phyloP scores from a whole-genome alignment of 2,888 invertebrate genomes.

The Notocelia uddmanniana region DNA sequence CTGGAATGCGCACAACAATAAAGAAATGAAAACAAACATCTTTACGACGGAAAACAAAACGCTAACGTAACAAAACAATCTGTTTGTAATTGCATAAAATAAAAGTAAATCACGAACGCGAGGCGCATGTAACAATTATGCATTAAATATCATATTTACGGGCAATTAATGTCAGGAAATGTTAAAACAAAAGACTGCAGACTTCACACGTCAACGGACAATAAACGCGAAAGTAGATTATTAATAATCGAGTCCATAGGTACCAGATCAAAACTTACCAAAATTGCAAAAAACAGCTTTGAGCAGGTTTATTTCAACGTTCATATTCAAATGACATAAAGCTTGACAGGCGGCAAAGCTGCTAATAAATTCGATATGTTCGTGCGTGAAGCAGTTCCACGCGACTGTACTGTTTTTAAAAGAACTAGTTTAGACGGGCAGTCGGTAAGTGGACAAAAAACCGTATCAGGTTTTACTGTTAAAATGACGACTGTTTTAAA shows the following conservation, averaged over 20 bases:
- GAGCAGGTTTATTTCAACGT: constrained; percentile 1
- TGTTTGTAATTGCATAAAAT: constrained; percentile 10
- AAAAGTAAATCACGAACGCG: constrained; percentile 26
- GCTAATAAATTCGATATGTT: constrained; percentile 23
- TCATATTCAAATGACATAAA: constrained; percentile 10
- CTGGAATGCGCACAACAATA: constrained; percentile 10
- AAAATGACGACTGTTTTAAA: constrained; percentile 38
- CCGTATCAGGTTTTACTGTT: constrained; percentile 44
- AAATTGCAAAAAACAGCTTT: constrained; percentile 6
- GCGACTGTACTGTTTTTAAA: constrained; percentile 51
- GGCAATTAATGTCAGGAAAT: constrained; percentile 35
- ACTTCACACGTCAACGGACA: constrained; percentile 29
- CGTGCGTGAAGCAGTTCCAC: constrained; percentile 48
- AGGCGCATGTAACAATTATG: constrained; percentile 16
- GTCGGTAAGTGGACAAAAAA: constrained; percentile 42
- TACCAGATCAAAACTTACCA: neutral
- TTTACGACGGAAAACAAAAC: constrained; percentile 18
- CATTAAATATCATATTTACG: constrained; percentile 30
- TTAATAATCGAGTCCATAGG: constrained; percentile 26
- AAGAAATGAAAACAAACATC: constrained; percentile 3
- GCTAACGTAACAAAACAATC: constrained; percentile 12
- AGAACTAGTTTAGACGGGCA: constrained; percentile 56
- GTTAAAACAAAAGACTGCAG: constrained; percentile 8
- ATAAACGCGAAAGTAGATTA: constrained; percentile 38
- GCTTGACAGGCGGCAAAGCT: neutral